Evolutionary conservation across 2,113 vertebrate genomes (phyloP), one percentile per base, ranked within the genome.

Genomic region (Ctenodactylus gundi): DNA sequence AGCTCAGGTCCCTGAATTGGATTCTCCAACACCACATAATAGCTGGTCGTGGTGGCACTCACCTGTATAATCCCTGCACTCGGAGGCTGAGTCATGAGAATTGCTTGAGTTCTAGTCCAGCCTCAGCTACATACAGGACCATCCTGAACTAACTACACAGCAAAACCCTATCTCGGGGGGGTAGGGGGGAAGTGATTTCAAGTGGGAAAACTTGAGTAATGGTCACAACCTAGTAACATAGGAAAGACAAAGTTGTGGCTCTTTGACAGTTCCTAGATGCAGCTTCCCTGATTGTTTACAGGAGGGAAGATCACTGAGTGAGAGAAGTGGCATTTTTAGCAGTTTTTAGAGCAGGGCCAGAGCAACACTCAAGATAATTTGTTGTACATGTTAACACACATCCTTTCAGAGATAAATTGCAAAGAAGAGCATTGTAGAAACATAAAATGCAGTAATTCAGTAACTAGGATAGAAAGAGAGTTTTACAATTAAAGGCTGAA

Each of bases 401-500:
- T 73, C 70, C 44, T 85, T 39, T 44, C 36, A 73, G 64, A 88
- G 53, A 27, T 57, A 14, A 85, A 46, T 13, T 17, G 17, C 49
- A 6, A 81, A 70, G n/a, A 85, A 41, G 29, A 73, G 34, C 36
- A 41, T 39, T n/a, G 21, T 94, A 29, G 36, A 91, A 29, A 49
- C 11, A 29, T 65, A 65, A 11, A 4, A 65, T 58, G 86, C 14
- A 60, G 4, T 84, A 46, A 89, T 92, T 86, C 46, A 60, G 1
- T 75, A 78, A 89, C 21, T 83, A 72, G n/a, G n/a, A 17, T 93
- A 91, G 41, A 83, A 85, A 53, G 10, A 15, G 23, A 41, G 15
- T 68, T 95, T 64, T 75, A 80, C 1, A 46, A 27, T 44, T 83
- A 80, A 89, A 89, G 65, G 53, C 58, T 93, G 70, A 73, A 94